Evolutionary conservation across 2,888 invertebrate species (phyloP).

Genomic region (Plebejus melissa): DNA sequence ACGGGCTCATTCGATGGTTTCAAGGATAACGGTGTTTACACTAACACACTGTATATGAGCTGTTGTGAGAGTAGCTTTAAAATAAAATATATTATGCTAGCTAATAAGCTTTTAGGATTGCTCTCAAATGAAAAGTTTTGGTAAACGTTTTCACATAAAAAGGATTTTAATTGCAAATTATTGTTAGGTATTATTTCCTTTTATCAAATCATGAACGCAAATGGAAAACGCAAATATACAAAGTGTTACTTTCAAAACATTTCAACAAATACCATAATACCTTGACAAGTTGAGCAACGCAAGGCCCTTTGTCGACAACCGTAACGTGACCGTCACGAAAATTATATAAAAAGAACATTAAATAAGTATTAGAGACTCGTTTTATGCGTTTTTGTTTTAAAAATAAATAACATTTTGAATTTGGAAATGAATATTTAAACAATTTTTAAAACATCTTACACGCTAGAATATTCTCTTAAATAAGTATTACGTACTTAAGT

Average conservation of each 20-base stretch:
- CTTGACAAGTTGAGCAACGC: neutral
- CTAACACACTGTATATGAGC: no score
- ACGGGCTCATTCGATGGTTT: no score
- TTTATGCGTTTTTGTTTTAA: neutral
- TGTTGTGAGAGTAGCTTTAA: no score
- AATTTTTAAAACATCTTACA: no score
- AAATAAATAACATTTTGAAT: neutral
- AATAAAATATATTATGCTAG: no score
- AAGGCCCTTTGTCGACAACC: constrained; percentile 11
- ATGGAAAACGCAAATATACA: neutral
- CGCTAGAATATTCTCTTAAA: neutral
- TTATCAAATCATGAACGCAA: neutral
- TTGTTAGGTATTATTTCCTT: neutral
- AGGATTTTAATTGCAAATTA: neutral
- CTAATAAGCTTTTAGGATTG: neutral
- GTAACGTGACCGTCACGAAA: constrained; percentile 3
- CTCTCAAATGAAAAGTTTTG: neutral
- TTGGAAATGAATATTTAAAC: neutral
- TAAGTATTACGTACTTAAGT: neutral
- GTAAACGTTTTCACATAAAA: neutral
- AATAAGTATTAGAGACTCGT: neutral
- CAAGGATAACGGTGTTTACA: no score
- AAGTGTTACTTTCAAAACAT: constrained; percentile 19
- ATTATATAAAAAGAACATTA: neutral
- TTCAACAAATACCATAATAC: constrained; percentile 5